phyloP scores from a whole-genome alignment of 2,113 vertebrate genomes.

The Notarius lentiginosus region DNA sequence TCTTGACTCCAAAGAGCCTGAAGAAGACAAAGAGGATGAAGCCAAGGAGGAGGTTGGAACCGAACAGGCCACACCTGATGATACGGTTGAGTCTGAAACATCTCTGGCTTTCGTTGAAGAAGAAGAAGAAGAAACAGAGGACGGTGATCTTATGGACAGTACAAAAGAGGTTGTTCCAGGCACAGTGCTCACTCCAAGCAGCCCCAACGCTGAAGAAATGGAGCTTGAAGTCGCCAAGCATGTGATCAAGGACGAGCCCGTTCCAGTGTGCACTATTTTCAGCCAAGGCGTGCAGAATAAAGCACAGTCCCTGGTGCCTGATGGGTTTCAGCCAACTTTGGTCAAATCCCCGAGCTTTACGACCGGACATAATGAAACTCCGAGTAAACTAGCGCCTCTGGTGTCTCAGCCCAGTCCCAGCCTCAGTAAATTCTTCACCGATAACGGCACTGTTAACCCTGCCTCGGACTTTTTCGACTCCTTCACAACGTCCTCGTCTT shows the following conservation, averaged over 20 bases:
- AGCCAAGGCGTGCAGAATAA: slow-evolving; percentile 75
- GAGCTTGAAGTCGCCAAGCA: slow-evolving; percentile 39
- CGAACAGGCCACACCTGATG: slow-evolving; percentile 61
- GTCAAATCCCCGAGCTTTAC: slow-evolving; percentile 95
- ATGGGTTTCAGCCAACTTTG: slow-evolving; percentile 91
- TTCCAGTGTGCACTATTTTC: slow-evolving; percentile 95
- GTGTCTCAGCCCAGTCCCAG: slow-evolving; percentile 95
- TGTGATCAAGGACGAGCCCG: slow-evolving; percentile 61
- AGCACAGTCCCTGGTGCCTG: slow-evolving; percentile 75
- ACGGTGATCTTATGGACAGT: slow-evolving; percentile 32
- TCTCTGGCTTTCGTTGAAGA: slow-evolving; percentile 30
- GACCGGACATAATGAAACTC: slow-evolving; percentile 72
- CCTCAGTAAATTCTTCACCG: slow-evolving; percentile 93
- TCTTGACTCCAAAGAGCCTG: slow-evolving; percentile 27
- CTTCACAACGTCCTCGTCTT: slow-evolving; percentile 85
- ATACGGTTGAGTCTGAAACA: slow-evolving; percentile 60
- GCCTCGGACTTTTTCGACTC: slow-evolving; percentile 97
- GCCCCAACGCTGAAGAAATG: slow-evolving; percentile 30
- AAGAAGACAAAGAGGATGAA: slow-evolving; percentile 32
- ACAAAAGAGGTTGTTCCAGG: not conserved
- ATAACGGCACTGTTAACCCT: slow-evolving; percentile 76
- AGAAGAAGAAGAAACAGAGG: slow-evolving; percentile 34
- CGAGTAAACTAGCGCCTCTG: slow-evolving; percentile 74
- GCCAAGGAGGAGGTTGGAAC: slow-evolving; percentile 46
- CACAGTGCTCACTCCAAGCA: slow-evolving; percentile 51